Evolutionary conservation across 2,888 invertebrate species (phyloP).

Genomic region (Saturnia pavonia): DNA sequence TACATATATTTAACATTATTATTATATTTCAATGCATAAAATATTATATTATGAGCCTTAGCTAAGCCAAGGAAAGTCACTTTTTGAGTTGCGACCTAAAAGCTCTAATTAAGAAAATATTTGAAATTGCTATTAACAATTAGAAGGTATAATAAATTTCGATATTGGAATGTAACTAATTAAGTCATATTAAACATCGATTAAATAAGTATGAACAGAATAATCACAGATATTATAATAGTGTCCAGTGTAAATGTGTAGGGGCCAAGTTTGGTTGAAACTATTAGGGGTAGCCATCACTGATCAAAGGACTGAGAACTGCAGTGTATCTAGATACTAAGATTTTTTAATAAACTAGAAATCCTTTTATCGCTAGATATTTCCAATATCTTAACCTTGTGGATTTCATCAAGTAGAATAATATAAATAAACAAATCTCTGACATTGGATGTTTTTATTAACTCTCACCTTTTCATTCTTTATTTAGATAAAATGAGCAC

Average conservation of each 20-base stretch:
- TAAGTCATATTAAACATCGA: constrained; percentile 13
- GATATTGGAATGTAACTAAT: constrained; percentile 12
- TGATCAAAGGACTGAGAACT: no score
- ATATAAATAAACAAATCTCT: not conserved
- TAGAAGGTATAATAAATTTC: not conserved
- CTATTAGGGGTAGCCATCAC: no score
- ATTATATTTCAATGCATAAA: constrained; percentile 17
- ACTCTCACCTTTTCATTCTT: not conserved
- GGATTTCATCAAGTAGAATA: not conserved
- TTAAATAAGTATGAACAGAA: no score
- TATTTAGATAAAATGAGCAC: not conserved
- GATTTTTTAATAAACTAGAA: not conserved
- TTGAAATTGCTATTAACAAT: not conserved
- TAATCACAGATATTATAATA: constrained; percentile 4
- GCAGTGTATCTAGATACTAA: no score
- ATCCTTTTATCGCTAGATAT: not conserved
- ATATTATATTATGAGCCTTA: not conserved
- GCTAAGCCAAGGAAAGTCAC: not conserved
- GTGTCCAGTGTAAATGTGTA: no score
- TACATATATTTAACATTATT: not conserved
- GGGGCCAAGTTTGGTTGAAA: no score
- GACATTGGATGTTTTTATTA: not conserved
- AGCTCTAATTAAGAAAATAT: not conserved
- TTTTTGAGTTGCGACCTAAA: not conserved
- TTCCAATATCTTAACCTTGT: not conserved